Conservation (phyloP, 2,888 invertebrate species). For the Nemotelus nigrinus region DNA sequence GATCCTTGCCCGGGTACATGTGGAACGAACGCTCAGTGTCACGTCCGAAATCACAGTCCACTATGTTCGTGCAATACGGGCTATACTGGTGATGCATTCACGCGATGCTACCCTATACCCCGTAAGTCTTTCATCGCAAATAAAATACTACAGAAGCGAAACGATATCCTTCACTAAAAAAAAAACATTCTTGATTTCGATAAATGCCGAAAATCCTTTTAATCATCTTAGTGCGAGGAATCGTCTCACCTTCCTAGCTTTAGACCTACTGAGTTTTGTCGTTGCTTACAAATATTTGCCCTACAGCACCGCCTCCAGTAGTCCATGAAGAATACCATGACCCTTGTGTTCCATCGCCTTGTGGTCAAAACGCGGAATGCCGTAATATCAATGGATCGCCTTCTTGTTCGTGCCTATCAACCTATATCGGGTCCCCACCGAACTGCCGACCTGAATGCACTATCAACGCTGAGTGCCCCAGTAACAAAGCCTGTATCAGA, state of each 20-base stretch:
- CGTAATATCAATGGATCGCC: slow-evolving; percentile 70
- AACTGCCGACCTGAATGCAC: slow-evolving; percentile 77
- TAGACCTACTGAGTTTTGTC: no score
- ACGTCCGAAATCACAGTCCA: slow-evolving; percentile 80
- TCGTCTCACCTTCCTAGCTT: no score
- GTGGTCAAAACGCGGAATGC: slow-evolving; percentile 76
- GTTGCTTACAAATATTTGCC: background rate
- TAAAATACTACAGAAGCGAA: background rate
- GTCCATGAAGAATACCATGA: slow-evolving; percentile 61
- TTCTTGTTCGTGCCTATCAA: slow-evolving; percentile 72
- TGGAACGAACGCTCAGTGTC: slow-evolving; percentile 75
- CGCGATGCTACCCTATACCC: slow-evolving; percentile 69
- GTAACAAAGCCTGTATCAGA: slow-evolving; percentile 79
- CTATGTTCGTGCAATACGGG: slow-evolving; percentile 77
- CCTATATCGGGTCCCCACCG: slow-evolving; percentile 77
- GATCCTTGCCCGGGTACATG: slow-evolving; percentile 74
- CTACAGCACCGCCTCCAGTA: slow-evolving; percentile 52
- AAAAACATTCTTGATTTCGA: no score
- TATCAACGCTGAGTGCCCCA: slow-evolving; percentile 79
- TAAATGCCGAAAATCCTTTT: no score
- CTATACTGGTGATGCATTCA: slow-evolving; percentile 81
- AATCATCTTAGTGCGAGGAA: no score
- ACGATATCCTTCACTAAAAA: no score
- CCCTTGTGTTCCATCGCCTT: slow-evolving; percentile 74
- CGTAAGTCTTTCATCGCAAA: slow-evolving; percentile 57